Percentiles rank a stretch among this genome's conserved stretches.
Conservation (phyloP, 2,113 vertebrate genomes). For the Taxidea taxus region DNA sequence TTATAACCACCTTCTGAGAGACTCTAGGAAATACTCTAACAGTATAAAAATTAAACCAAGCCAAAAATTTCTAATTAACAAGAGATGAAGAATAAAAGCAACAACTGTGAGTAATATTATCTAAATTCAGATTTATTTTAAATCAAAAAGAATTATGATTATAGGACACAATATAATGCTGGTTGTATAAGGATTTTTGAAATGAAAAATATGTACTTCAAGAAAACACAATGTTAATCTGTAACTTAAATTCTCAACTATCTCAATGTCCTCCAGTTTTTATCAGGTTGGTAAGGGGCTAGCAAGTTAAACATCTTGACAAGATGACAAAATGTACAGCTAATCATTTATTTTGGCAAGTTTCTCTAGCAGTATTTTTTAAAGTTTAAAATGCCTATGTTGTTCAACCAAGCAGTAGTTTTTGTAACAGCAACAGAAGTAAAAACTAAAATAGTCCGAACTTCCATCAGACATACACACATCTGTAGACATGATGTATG, state of each 20-base stretch:
- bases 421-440: background rate
- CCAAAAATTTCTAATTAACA: background rate
- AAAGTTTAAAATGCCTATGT: background rate
- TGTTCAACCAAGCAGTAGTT: background rate
- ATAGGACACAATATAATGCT: background rate
- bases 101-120: background rate
- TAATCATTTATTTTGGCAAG: background rate
- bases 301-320: background rate
- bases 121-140: background rate
- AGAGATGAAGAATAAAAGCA: background rate
- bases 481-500: background rate
- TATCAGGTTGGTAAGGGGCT: background rate
- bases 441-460: background rate
- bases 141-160: background rate
- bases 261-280: background rate
- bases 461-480: background rate
- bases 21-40: background rate
- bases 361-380: background rate
- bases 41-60: background rate
- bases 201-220: background rate
- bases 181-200: background rate
- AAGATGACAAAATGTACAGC: background rate
- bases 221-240: background rate
- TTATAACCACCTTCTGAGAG: background rate
- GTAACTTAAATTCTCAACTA: background rate